These are phyloP conservation scores for Acrobasis consociella DNA, from an alignment of 2,888 invertebrate genomes.

Conservation along the genomic window DNA sequence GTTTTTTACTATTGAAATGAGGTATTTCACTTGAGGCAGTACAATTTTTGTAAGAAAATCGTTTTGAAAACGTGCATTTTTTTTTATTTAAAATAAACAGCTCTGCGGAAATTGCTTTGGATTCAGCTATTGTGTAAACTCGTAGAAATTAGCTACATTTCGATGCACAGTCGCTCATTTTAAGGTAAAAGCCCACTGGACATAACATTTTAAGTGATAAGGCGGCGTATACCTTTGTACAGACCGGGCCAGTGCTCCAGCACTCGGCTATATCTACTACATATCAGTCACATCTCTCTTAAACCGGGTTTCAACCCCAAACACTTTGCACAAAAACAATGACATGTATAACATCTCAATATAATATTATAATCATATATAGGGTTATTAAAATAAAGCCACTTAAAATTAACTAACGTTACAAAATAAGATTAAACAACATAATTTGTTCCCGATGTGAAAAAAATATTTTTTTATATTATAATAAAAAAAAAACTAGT, in stretches of 20 bases:
- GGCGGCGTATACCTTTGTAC: constrained; percentile 82
- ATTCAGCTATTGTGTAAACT: constrained; percentile 28
- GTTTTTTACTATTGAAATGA: constrained; percentile 47
- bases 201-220: constrained; percentile 77
- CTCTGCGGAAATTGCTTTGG: constrained; percentile 36
- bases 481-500: constrained; percentile 73
- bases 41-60: constrained; percentile 25
- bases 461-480: constrained; percentile 72
- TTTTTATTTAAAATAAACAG: constrained; percentile 44
- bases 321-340: constrained; percentile 80
- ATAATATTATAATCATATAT: constrained; percentile 76
- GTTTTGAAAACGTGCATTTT: constrained; percentile 39
- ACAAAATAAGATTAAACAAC: constrained; percentile 83
- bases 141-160: constrained; percentile 32
- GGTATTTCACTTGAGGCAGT: constrained; percentile 60
- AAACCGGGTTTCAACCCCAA: constrained; percentile 69
- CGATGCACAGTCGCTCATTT: constrained; percentile 42
- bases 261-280: constrained; percentile 71
- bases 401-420: constrained; percentile 82
- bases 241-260: constrained; percentile 63
- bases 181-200: constrained; percentile 58
- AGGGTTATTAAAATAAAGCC: constrained; percentile 78
- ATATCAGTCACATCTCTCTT: constrained; percentile 80
- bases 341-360: constrained; percentile 81
- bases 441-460: constrained; percentile 80